A percentile compares a stretch with the other conserved stretches of the same genome.
Conservation (phyloP, 1,140 invertebrate species). For the Ceratina australensis region DNA sequence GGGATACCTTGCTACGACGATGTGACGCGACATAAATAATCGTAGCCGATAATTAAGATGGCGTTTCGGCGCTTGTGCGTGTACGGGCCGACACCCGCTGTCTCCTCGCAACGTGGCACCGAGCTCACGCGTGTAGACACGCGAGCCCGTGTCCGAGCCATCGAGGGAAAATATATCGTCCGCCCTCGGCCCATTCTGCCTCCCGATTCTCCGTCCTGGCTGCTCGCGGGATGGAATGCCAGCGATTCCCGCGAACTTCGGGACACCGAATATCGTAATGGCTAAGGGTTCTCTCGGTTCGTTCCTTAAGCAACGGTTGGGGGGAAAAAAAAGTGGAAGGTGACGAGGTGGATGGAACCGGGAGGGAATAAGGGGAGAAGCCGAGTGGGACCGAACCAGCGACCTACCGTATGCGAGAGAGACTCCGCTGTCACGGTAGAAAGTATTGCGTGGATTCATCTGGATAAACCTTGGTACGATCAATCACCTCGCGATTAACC, state of each 20-base stretch:
- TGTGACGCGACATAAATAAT: slow-evolving; percentile 64
- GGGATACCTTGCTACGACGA: background rate
- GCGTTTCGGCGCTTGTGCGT: slow-evolving; percentile 61
- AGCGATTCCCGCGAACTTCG: slow-evolving; percentile 40
- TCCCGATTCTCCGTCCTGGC: background rate
- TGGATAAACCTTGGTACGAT: slow-evolving; percentile 63
- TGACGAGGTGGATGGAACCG: background rate
- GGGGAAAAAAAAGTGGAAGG: background rate
- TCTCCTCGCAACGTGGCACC: slow-evolving; percentile 69
- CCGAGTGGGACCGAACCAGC: slow-evolving; percentile 18
- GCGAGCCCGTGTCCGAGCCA: slow-evolving; percentile 56
- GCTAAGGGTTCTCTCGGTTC: slow-evolving; percentile 11
- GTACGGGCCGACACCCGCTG: slow-evolving; percentile 67
- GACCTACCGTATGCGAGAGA: slow-evolving; percentile 50
- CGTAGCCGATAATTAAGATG: slow-evolving; percentile 71
- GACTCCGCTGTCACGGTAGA: slow-evolving; percentile 36
- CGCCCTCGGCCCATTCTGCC: slow-evolving; percentile 37
- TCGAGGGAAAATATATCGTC: slow-evolving; percentile 50
- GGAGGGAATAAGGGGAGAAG: background rate
- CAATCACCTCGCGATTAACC: slow-evolving; percentile 64
- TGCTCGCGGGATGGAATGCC: slow-evolving; percentile 35
- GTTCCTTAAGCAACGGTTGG: background rate
- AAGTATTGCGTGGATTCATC: slow-evolving; percentile 65
- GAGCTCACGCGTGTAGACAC: slow-evolving; percentile 64
- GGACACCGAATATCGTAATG: slow-evolving; percentile 33